Evolutionary conservation across 30 jellyfish, hydroid and myxozoan species (phyloP).

Genomic region (Hydra vulgaris): DNA sequence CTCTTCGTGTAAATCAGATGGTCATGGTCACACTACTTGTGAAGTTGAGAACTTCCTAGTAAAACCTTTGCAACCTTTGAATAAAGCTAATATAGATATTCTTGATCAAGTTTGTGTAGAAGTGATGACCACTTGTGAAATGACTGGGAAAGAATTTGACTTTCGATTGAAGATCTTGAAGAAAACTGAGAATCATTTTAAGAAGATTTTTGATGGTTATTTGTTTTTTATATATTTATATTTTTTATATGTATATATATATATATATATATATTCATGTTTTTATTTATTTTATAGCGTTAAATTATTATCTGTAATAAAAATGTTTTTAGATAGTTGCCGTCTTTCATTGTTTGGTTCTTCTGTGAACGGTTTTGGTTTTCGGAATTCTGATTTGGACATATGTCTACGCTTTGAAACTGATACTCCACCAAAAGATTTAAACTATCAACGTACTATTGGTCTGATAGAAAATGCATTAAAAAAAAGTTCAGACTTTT

Average conservation of each 20-base stretch:
- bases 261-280: no score
- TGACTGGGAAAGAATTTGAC: slow-evolving; percentile 21
- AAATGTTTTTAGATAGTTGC: slow-evolving; percentile 24
- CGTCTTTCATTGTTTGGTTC: slow-evolving; percentile 61
- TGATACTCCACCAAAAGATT: slow-evolving; percentile 16
- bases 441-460: slow-evolving; percentile 21
- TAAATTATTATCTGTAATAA: no score
- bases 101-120: slow-evolving; percentile 19
- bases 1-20: slow-evolving; percentile 22
- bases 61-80: slow-evolving; percentile 13
- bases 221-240: neutral
- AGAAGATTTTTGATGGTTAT: neutral
- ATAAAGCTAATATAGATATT: neutral
- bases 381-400: slow-evolving; percentile 66
- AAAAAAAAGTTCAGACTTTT: slow-evolving; percentile 1
- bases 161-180: slow-evolving; percentile 1
- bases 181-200: slow-evolving; percentile 2
- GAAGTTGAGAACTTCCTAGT: slow-evolving; percentile 15
- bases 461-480: slow-evolving; percentile 25
- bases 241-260: no score
- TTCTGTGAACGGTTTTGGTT: slow-evolving; percentile 76
- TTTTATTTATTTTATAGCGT: no score
- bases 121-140: slow-evolving; percentile 23
- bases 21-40: slow-evolving; percentile 33
- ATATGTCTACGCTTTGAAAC: slow-evolving; percentile 36